Base-by-base conservation (phyloP, 1,140 invertebrate genomes). In the Drosophila mayri region DNA sequence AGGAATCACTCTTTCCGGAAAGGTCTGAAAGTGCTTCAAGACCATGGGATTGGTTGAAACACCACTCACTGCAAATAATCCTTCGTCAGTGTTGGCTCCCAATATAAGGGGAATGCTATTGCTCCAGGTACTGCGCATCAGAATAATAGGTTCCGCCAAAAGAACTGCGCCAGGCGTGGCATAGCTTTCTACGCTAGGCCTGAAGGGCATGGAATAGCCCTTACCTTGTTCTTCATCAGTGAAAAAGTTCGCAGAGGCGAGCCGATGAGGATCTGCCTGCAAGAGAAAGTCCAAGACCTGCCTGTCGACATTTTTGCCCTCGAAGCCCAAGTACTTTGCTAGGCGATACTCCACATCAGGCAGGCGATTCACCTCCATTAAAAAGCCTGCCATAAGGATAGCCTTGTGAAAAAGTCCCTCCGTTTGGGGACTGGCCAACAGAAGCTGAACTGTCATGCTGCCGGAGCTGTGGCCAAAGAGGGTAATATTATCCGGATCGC, bases 401-500 rank as follows among this genome's bases (percentile, higher is more conserved):
- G 93, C 94, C 81, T 94, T 94, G 55, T 95, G 93, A 62, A 95
- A 95, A 12, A 95, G 90, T 9, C 94, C 94, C 92, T 82, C 65
- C 41, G 93, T 32, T 61, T 75, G 75, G 1, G 87, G 91, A 58
- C 79, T 81, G 3, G 90, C 46, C 35, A 85, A 50, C 11, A 93
- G 58, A 18, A 88, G 32, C 8, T 93, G 91, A 40, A 92, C 92
- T 4, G 70, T 46, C 10, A 75, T 86, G 8, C 92, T 93, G 16
- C 94, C 94, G 14, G 94, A 93, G 66, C 93, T 93, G 57, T 94
- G 93, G 0, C 94, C 94, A 59, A 93, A 93, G 1, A 95, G 62
- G 1, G 93, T 93, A 3, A 96, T 94, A 37, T 94, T 94, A 12
- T 94, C 76, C 2, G 93, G 91, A 84, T 95, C 94, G 1, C 95